Evolutionary conservation across 2,113 vertebrate genomes (phyloP), one percentile per base, ranked within the genome.

Genomic region (Nycticryphes semicollaris): DNA sequence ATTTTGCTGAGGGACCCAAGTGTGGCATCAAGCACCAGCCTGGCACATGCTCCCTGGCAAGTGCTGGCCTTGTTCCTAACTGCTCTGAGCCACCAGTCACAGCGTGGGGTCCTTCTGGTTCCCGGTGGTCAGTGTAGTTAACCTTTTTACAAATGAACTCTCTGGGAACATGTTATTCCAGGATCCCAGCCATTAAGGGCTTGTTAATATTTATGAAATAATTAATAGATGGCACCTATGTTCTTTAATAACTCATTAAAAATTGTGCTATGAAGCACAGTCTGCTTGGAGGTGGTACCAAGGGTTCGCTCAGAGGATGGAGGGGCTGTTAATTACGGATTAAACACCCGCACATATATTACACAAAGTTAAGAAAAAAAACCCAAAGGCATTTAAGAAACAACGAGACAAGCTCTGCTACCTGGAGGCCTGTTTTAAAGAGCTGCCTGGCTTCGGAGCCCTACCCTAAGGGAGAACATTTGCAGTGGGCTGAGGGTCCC

Each of bases 191-290:
- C 41, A 33, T 77, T 76, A 83, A 74, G 79, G 59, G 19, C 82
- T 92, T 14, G 22, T 97, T 96, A 97, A 95, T 96, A 97, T 96
- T 96, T 86, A 95, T 97, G 88, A 88, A 93, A 90, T 88, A 92
- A 96, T 95, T 85, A 92, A 92, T 69, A 90, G 90, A 67, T 83
- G 90, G 90, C 90, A 83, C 88, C 94, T 76, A 64, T 37, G 45
- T 57, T 83, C 75, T 90, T 83, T 62, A 93, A 87, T 91, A 94
- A 93, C 88, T 90, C 72, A 23, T 76, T 60, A 69, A 4, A 90
- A 80, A 30, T 63, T 56, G 67, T 23, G 84, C 78, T 54, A 31
- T 1, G 11, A 23, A 25, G 12, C 8, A 35, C 45, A 37, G 2
- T 11, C 67, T 12, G 75, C 39, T 67, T 10, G 2, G 64, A 77